Conservation (phyloP, 2,888 invertebrate genomes). For the Drosophila mimetica region DNA sequence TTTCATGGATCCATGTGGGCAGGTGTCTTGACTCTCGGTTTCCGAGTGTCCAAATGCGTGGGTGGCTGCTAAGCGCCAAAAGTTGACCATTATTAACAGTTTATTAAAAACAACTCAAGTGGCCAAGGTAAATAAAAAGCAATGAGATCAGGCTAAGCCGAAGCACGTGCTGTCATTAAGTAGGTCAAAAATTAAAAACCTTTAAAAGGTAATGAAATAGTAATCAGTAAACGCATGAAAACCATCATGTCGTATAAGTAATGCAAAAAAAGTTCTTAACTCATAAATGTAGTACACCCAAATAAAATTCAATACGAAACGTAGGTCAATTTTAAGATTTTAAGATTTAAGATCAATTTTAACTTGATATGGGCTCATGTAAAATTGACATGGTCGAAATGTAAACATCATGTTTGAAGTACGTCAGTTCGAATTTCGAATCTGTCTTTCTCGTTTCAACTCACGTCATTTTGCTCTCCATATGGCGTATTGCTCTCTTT, state of each 20-base stretch:
- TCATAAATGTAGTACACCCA: too few species aligned
- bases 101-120: constrained; percentile 44
- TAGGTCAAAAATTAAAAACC: constrained; percentile 4
- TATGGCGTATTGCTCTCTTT: too few species aligned
- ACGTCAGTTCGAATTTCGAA: too few species aligned
- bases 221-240: neutral
- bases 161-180: constrained; percentile 31
- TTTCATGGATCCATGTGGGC: constrained; percentile 31
- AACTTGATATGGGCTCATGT: too few species aligned
- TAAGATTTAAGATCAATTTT: too few species aligned
- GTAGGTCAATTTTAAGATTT: too few species aligned
- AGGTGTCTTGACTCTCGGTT: constrained; percentile 33
- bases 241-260: constrained; percentile 8
- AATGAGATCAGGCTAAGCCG: constrained; percentile 18
- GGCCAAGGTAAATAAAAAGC: constrained; percentile 35
- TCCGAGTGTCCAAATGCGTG: constrained; percentile 3
- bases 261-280: neutral
- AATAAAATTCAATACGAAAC: too few species aligned
- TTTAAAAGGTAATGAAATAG: neutral
- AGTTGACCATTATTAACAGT: constrained; percentile 60
- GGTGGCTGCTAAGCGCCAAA: constrained; percentile 47
- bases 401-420: too few species aligned
- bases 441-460: too few species aligned
- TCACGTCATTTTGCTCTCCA: too few species aligned
- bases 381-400: too few species aligned